These are phyloP conservation scores for Phrynocephalus versicolor DNA, from an alignment of 2,113 vertebrate genomes.

Conservation along the genomic window DNA sequence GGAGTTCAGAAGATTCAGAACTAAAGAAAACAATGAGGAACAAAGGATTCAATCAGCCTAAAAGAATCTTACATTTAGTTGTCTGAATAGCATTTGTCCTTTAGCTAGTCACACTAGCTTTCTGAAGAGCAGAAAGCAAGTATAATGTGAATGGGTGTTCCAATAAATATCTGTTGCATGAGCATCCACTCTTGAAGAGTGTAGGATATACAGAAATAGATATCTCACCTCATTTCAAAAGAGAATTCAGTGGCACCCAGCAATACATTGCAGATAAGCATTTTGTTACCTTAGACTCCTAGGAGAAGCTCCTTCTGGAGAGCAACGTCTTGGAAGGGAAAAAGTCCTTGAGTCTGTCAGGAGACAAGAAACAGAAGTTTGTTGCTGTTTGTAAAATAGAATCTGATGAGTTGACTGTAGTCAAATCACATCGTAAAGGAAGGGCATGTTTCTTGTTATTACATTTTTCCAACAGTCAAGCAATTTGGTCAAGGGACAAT, in stretches of 20 bases:
- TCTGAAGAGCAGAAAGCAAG: background rate
- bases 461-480: too few relatives aligned
- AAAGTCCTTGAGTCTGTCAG: slow-evolving; percentile 35
- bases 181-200: background rate
- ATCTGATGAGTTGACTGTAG: background rate
- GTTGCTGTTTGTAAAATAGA: background rate
- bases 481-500: too few relatives aligned
- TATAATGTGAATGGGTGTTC: background rate
- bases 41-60: background rate
- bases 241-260: background rate
- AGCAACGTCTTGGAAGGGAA: slow-evolving; percentile 30
- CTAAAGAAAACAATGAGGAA: background rate
- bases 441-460: too few relatives aligned
- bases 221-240: background rate
- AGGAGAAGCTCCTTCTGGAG: slow-evolving; percentile 25
- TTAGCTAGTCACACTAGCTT: background rate
- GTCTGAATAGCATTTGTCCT: background rate
- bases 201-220: background rate
- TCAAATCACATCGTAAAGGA: too few relatives aligned
- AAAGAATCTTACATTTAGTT: background rate
- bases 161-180: background rate
- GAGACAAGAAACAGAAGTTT: background rate
- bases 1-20: slow-evolving; percentile 9
- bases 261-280: background rate
- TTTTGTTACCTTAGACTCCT: slow-evolving; percentile 39